Percentiles rank a stretch among this genome's conserved stretches.
Evolutionary conservation across 2,113 vertebrate genomes (phyloP).

Genomic region (Aphyosemion australe): DNA sequence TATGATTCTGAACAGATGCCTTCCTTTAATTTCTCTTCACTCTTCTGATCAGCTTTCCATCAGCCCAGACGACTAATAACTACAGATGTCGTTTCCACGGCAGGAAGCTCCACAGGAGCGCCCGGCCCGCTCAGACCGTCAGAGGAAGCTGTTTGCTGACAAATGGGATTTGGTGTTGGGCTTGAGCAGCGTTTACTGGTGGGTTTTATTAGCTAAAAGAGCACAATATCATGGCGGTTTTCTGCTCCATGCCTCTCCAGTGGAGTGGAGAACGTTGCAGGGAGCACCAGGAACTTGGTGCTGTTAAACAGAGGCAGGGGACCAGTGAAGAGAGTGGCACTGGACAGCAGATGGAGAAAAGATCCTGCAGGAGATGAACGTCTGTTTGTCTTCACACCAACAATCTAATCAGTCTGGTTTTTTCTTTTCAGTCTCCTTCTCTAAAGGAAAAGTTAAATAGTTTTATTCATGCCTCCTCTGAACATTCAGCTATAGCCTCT

Average conservation of each 20-base stretch:
- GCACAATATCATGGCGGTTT: slow-evolving; percentile 70
- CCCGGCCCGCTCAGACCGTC: slow-evolving; percentile 59
- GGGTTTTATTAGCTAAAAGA: slow-evolving; percentile 76
- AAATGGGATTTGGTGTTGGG: slow-evolving; percentile 73
- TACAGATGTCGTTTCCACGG: slow-evolving; percentile 60
- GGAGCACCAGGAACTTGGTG: slow-evolving; percentile 65
- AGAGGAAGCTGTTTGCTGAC: slow-evolving; percentile 74
- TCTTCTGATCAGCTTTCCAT: slow-evolving; percentile 40
- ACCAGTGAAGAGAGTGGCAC: slow-evolving; percentile 69
- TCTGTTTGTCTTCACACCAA: slow-evolving; percentile 38
- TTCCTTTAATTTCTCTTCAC: slow-evolving; percentile 30
- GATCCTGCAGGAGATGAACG: slow-evolving; percentile 54
- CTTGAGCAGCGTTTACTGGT: slow-evolving; percentile 73
- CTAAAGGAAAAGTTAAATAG: neutral
- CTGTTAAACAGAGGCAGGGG: slow-evolving; percentile 76
- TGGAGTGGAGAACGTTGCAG: slow-evolving; percentile 63
- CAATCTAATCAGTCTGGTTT: slow-evolving; percentile 7
- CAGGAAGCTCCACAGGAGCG: slow-evolving; percentile 58
- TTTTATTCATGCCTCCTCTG: neutral
- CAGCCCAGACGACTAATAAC: slow-evolving; percentile 56
- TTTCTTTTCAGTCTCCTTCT: too few species aligned
- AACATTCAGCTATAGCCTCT: neutral
- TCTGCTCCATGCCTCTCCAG: slow-evolving; percentile 65
- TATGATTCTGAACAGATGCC: slow-evolving; percentile 44
- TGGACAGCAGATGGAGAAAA: slow-evolving; percentile 75